A percentile compares a stretch with the other conserved stretches of the same genome.
Conservation (phyloP, 2,888 invertebrate species). For the Hypena proboscidalis region DNA sequence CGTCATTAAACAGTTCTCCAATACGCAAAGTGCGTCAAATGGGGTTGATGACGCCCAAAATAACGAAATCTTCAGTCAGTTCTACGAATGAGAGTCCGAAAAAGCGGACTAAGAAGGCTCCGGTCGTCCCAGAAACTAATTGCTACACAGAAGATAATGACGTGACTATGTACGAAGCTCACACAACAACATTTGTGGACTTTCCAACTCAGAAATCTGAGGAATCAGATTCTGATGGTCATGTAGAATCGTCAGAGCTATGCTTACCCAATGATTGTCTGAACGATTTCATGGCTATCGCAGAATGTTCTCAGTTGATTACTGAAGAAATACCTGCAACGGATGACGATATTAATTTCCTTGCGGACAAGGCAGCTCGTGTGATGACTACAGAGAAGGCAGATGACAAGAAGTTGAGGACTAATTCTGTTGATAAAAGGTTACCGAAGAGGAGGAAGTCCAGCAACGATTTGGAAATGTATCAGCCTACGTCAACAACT, state of each 20-base stretch:
- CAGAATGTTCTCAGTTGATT: slow-evolving; percentile 66
- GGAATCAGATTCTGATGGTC: slow-evolving; percentile 75
- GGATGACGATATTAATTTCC: slow-evolving; percentile 72
- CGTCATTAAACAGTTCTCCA: slow-evolving; percentile 77
- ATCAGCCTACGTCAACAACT: slow-evolving; percentile 78
- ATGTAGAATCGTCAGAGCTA: slow-evolving; percentile 72
- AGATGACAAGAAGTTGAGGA: slow-evolving; percentile 51
- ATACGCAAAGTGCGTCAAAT: slow-evolving; percentile 79
- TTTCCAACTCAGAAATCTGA: slow-evolving; percentile 69
- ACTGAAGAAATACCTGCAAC: slow-evolving; percentile 59
- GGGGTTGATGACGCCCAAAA: slow-evolving; percentile 63
- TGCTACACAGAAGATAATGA: slow-evolving; percentile 72
- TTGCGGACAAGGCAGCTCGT: slow-evolving; percentile 76
- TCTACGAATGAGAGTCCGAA: slow-evolving; percentile 75
- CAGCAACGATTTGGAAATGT: slow-evolving; percentile 76
- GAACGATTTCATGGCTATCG: slow-evolving; percentile 77
- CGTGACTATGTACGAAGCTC: slow-evolving; percentile 80
- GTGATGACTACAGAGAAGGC: slow-evolving; percentile 76
- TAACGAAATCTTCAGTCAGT: slow-evolving; percentile 55
- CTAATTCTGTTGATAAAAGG: slow-evolving; percentile 63
- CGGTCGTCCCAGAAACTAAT: slow-evolving; percentile 54
- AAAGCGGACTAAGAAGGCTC: slow-evolving; percentile 68
- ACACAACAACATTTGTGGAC: slow-evolving; percentile 74
- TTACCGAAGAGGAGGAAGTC: slow-evolving; percentile 70
- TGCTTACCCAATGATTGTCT: slow-evolving; percentile 78